A percentile compares a stretch with the other conserved stretches of the same genome.
Evolutionary conservation across 1,140 invertebrate genomes (phyloP).

Genomic region (Himalopsyche phryganea): DNA sequence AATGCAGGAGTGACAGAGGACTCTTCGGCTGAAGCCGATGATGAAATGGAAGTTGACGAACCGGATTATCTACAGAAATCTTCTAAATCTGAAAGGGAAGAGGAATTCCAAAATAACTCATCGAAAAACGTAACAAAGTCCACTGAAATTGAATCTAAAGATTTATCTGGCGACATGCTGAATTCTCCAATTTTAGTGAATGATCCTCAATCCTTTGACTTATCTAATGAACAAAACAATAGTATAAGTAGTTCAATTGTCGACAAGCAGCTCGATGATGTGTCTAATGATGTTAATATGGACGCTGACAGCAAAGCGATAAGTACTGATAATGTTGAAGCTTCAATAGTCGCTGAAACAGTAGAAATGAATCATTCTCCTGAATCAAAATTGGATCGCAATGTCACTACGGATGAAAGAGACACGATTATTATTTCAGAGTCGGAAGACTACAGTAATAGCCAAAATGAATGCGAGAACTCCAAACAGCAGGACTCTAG

Average conservation of each 20-base stretch:
- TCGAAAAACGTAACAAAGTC: too few relatives aligned
- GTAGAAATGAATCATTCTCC: neutral
- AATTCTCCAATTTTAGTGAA: neutral
- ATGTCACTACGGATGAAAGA: constrained; percentile 41
- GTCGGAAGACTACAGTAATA: constrained; percentile 49
- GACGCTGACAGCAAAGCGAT: neutral
- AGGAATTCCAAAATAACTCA: too few relatives aligned
- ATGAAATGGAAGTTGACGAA: constrained; percentile 62
- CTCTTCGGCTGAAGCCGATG: constrained; percentile 59
- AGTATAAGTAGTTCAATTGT: too few relatives aligned
- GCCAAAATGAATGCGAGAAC: constrained; percentile 23
- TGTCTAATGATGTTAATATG: neutral
- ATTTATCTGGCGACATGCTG: neutral
- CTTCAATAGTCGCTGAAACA: neutral
- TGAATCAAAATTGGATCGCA: neutral
- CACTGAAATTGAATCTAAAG: neutral
- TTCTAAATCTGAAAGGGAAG: constrained; percentile 19
- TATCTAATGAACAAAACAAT: too few relatives aligned
- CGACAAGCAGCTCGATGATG: too few relatives aligned
- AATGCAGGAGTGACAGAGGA: constrained; percentile 51
- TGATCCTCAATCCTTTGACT: neutral
- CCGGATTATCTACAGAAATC: constrained; percentile 36
- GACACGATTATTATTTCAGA: constrained; percentile 53
- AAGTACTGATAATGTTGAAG: neutral
- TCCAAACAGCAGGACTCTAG: constrained; percentile 10